A percentile compares a stretch with the other conserved stretches of the same genome.
Evolutionary conservation across 2,888 invertebrate species (phyloP).

Genomic region (Acanthosoma haemorrhoidale): DNA sequence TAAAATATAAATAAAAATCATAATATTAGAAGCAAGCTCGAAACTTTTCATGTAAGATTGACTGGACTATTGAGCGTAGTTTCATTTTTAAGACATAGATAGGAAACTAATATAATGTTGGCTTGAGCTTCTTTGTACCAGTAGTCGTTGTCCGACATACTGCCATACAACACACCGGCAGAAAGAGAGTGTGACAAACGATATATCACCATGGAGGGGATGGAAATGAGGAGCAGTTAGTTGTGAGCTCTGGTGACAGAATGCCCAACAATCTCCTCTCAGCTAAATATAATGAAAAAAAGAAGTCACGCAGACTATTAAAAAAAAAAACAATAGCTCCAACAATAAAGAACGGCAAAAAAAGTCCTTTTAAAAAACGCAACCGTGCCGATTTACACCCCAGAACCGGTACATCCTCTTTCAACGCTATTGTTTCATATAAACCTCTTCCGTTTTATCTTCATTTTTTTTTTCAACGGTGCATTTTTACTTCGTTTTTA

Average conservation of each 20-base stretch:
- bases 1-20: too few species aligned
- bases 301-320: too few species aligned
- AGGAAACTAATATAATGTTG: too few species aligned
- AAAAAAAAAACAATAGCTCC: not conserved
- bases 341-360: not conserved
- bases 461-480: not conserved
- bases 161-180: too few species aligned
- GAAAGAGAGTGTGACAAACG: too few species aligned
- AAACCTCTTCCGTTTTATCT: not conserved
- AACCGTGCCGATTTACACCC: conserved; percentile 12
- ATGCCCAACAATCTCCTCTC: not conserved
- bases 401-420: conserved; percentile 2
- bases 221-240: conserved; percentile 10
- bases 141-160: too few species aligned
- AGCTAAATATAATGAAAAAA: not conserved
- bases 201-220: not conserved
- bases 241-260: not conserved
- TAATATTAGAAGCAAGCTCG: too few species aligned
- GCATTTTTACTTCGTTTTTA: not conserved
- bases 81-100: too few species aligned
- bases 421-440: conserved; percentile 2
- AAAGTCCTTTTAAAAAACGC: not conserved
- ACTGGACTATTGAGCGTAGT: too few species aligned
- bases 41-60: too few species aligned
- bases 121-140: too few species aligned